Base-by-base conservation (phyloP, 2,797 vertebrate genomes). In the Rachycentron canadum region DNA sequence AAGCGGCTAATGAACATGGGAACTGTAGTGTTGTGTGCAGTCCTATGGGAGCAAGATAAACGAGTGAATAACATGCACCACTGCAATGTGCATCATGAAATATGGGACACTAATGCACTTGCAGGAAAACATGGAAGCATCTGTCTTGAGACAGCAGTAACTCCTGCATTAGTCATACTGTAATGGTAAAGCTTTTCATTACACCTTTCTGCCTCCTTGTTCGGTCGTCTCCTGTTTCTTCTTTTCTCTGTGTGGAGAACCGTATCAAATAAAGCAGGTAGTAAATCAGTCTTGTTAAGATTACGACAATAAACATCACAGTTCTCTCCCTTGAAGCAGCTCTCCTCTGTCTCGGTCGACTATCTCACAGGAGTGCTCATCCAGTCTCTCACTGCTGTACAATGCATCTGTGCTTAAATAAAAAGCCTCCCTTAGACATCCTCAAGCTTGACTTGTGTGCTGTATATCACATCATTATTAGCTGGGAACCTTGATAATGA, bases 41-140 rank as follows among this genome's bases (percentile, higher is more conserved):
- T 36, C 7, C 73, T 52, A 25, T 38, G 59, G 34, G 38, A 69
- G 65, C 28, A 25, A 49, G 55, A 64, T 55, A 14, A 41, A 61
- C 41, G 73, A 63, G 47, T 7, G 56, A 68, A 73, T 25, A 79
- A 85, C 66, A 67, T 74, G 82, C 86, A 56, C 71, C 79, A 78
- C 61, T 86, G 78, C 81, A 83, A 86, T 83, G 70, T 58, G 36
- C 67, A 70, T 70, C 67, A 88, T 93, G 84, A 93, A 94, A 93
- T 92, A 93, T 93, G 67, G 82, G 94, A 78, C 26, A 72, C 86
- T 88, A 88, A 89, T 86, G 89, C 75, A 89, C 79, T 83, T 86
- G 87, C 80, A 88, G 84, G 74, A 81, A 85, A 83, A 89, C 79
- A 90, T 49, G 62, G 73, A 79, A 73, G 88, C 79, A 50, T 80